Conservation (phyloP, 2,888 invertebrate species). For the Agrotis segetum region DNA sequence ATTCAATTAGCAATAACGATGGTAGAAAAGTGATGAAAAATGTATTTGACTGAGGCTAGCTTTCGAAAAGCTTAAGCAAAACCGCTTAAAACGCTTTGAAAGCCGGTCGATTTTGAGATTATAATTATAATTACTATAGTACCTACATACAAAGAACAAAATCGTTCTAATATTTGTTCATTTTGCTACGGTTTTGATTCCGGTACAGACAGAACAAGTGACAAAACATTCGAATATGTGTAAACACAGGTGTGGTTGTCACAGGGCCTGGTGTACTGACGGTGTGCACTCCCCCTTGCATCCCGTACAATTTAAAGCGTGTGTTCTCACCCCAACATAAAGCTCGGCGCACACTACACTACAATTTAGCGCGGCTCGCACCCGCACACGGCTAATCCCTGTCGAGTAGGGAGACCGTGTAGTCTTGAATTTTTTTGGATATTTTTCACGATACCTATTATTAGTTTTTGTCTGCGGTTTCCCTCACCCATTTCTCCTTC, state of each 20-base stretch:
- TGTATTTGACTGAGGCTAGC: neutral
- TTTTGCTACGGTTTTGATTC: too few species aligned
- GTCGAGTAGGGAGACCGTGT: conserved; percentile 26
- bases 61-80: too few species aligned
- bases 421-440: neutral
- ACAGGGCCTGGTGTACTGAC: conserved; percentile 19
- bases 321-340: conserved; percentile 56
- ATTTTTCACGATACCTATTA: neutral
- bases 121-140: too few species aligned
- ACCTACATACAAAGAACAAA: too few species aligned
- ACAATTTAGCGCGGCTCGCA: conserved; percentile 64
- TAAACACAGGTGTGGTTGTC: conserved; percentile 40
- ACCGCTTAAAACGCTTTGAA: too few species aligned
- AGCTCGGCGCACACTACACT: conserved; percentile 58
- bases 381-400: conserved; percentile 64
- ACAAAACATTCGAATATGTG: neutral
- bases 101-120: too few species aligned
- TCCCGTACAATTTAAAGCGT: conserved; percentile 54
- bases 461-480: neutral
- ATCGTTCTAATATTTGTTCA: too few species aligned
- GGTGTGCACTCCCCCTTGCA: conserved; percentile 19
- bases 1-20: too few species aligned
- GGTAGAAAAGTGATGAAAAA: too few species aligned
- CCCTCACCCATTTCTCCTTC: too few species aligned
- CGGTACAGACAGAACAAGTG: too few species aligned